phyloP scores from a whole-genome alignment of 2,888 invertebrate species.

The Hydraecia micacea region DNA sequence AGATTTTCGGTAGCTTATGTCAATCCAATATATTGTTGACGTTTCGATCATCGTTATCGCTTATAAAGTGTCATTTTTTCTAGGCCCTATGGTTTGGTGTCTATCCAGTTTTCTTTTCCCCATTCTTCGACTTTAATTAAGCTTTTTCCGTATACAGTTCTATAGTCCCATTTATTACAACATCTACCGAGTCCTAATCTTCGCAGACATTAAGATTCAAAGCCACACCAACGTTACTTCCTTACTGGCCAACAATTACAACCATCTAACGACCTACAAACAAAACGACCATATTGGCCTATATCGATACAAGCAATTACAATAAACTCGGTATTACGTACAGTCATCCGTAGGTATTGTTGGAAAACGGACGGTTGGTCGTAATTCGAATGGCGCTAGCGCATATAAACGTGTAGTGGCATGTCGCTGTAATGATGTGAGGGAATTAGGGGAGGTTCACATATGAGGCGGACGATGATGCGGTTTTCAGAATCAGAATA shows the following conservation, averaged over 20 bases:
- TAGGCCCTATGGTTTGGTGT: neutral
- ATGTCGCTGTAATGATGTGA: conserved; percentile 62
- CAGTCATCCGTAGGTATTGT: conserved; percentile 50
- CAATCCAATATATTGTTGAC: neutral
- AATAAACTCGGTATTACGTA: conserved; percentile 58
- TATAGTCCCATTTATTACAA: conserved; percentile 15
- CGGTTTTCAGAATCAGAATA: no score
- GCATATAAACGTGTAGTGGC: conserved; percentile 49
- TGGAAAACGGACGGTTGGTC: conserved; percentile 50
- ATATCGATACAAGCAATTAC: conserved; percentile 63
- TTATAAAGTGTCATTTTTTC: no score
- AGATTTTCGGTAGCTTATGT: neutral
- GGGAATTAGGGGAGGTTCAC: conserved; percentile 40
- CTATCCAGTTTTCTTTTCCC: no score
- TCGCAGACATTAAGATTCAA: conserved; percentile 51
- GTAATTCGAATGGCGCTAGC: conserved; percentile 45
- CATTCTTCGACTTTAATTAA: neutral
- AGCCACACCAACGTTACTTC: conserved; percentile 41
- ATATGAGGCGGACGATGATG: neutral
- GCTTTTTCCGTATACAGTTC: neutral
- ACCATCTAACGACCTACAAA: conserved; percentile 56
- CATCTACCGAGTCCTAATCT: conserved; percentile 33
- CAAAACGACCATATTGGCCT: conserved; percentile 54
- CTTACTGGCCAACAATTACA: conserved; percentile 55
- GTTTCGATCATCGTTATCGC: neutral